Conservation (phyloP, 2,113 vertebrate species). For the Sceloporus undulatus region DNA sequence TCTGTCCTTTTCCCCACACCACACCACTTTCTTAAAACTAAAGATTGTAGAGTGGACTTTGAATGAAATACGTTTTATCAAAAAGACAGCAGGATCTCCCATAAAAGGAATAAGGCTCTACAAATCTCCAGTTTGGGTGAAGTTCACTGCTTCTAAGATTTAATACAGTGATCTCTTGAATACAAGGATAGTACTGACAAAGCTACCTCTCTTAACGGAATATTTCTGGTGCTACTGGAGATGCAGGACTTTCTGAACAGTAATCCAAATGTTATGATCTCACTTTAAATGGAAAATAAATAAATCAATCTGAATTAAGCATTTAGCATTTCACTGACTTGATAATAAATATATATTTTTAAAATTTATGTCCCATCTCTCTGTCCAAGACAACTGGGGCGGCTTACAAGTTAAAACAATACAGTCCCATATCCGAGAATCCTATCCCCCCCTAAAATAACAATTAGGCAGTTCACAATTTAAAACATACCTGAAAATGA, state of each 20-base stretch:
- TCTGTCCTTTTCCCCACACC: neutral
- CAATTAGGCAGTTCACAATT: no score
- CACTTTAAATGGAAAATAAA: neutral
- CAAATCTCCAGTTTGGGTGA: neutral
- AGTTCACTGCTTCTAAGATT: slow-evolving; percentile 18
- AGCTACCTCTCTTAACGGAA: neutral
- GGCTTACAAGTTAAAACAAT: no score
- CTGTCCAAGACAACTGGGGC: no score
- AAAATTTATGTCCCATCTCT: no score
- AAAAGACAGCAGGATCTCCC: slow-evolving; percentile 4
- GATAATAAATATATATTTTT: no score
- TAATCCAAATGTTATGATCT: neutral
- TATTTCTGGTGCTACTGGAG: neutral
- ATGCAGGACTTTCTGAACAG: rapidly evolving
- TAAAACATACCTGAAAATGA: no score
- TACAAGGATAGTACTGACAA: neutral
- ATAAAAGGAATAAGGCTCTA: neutral
- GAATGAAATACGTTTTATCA: slow-evolving; percentile 6
- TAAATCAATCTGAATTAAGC: neutral
- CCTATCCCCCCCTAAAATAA: no score
- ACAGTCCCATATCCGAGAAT: no score
- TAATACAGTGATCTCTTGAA: slow-evolving; percentile 31
- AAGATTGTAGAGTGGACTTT: slow-evolving; percentile 46
- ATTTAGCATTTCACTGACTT: neutral
- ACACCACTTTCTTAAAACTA: slow-evolving; percentile 32